Evolutionary conservation across 2,888 invertebrate genomes (phyloP).

Genomic region (Scaptomyza reducta): DNA sequence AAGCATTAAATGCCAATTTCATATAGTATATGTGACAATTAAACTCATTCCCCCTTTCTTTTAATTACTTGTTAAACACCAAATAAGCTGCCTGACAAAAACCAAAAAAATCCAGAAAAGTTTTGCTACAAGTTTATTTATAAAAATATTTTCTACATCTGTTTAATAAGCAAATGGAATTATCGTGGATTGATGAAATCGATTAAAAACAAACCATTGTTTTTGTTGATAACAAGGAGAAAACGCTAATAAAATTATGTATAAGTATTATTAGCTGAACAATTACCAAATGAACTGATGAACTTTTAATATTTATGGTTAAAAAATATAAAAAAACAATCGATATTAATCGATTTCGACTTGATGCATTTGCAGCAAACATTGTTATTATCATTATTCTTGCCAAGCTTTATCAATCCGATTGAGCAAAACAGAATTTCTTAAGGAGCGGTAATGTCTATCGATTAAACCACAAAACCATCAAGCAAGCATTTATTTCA

Average conservation of each 20-base stretch:
- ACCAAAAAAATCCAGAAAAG: neutral
- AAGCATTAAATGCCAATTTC: slow-evolving; percentile 37
- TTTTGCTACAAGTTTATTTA: neutral
- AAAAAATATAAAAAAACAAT: no score
- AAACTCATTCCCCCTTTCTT: neutral
- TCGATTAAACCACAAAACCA: neutral
- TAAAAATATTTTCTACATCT: neutral
- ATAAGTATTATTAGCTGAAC: no score
- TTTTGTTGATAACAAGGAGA: no score
- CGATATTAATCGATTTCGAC: no score
- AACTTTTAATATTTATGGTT: no score
- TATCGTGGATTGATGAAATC: no score
- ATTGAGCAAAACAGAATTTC: neutral
- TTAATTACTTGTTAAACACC: slow-evolving; percentile 5
- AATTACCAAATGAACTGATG: no score
- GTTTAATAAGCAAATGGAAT: neutral
- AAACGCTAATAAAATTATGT: no score
- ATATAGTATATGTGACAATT: slow-evolving; percentile 2
- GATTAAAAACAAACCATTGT: neutral
- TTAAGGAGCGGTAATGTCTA: neutral
- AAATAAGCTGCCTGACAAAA: neutral
- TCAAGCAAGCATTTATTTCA: neutral
- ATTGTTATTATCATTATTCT: neutral
- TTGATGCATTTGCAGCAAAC: no score
- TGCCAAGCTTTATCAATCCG: neutral